Evolutionary conservation across 1,140 invertebrate genomes (phyloP), one percentile per base, ranked within the genome.

Genomic region (Euwallacea similis): DNA sequence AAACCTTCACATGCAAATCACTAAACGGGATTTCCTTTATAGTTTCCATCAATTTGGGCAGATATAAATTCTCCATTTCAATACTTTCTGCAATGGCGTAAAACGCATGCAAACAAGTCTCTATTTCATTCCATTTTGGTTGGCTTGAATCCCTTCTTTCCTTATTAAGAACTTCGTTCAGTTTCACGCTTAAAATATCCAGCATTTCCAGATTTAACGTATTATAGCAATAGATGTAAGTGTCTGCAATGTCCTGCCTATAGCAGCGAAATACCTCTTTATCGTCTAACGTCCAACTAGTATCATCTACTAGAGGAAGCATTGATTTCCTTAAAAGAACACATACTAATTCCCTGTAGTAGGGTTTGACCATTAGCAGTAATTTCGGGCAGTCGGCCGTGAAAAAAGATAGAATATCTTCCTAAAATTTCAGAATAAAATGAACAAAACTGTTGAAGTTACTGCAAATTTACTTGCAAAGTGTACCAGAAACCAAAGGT

Each of bases 401-500:
- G 41, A 87, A 85, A 10, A 87, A 76, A 1, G 83, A 84, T 6
- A 84, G 73, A 2, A 91, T 81, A 71, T 90, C 87, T 75, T 93
- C 91, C 84, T 88, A 78, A 69, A 81, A 82, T 21, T 60, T 53
- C 62, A 33, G n/a, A 62, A 61, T 50, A 6, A 10, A 43, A 58
- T n/a, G 59, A 54, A 41, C 43, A 60, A 53, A 2, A 67, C 21
- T 55, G n/a, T 10, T 55, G 9, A 43, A 41, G 16, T 4, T 15
- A 54, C 44, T 46, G 13, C n/a, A 50, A 59, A 58, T 8, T 69
- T 80, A 90, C 90, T 85, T 97, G 94, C 43, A 97, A 82, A 56
- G 90, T 89, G 80, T 93, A 97, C 95, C 95, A 98, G 81, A 97
- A 94, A 0, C 91, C 90, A 82, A 97, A 91, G 0, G 94, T 88